These are phyloP conservation scores for Ptycholaimellus sp. DNA, from an alignment of 2,888 invertebrate genomes.

Conservation along the genomic window DNA sequence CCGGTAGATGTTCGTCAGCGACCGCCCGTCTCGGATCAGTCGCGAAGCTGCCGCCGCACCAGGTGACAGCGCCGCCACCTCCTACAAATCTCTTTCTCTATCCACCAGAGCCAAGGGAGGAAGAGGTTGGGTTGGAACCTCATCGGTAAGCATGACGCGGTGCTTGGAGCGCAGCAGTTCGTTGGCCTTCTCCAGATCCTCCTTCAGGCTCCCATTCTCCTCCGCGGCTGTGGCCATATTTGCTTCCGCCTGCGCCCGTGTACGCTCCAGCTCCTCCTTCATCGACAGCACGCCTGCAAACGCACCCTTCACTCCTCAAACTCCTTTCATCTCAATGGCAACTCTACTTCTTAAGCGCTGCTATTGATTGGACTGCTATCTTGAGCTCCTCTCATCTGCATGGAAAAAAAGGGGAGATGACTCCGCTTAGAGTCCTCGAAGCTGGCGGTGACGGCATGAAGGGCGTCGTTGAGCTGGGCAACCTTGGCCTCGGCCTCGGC, in stretches of 20 bases:
- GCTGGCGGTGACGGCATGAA: too few relatives aligned
- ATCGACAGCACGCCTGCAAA: slow-evolving; percentile 34
- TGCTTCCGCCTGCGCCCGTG: not conserved
- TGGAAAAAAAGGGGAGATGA: not conserved
- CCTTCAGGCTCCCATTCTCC: slow-evolving; percentile 36
- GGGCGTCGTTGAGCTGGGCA: too few relatives aligned
- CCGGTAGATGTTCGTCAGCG: slow-evolving; percentile 69
- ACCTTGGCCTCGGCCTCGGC: too few relatives aligned
- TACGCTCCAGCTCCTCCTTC: slow-evolving; percentile 35
- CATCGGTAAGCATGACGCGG: slow-evolving; percentile 30
- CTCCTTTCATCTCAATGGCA: too few relatives aligned
- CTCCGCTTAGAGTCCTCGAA: too few relatives aligned
- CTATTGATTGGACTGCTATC: too few relatives aligned
- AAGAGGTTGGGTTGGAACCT: too few relatives aligned
- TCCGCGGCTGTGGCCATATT: slow-evolving; percentile 10
- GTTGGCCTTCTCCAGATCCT: slow-evolving; percentile 58
- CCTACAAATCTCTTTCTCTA: too few relatives aligned
- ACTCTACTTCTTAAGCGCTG: too few relatives aligned
- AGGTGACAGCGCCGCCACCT: slow-evolving; percentile 53
- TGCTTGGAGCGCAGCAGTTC: slow-evolving; percentile 37
- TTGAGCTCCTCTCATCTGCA: slow-evolving; percentile 21
- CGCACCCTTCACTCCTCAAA: not conserved
- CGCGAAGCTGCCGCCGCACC: slow-evolving; percentile 66
- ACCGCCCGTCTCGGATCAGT: slow-evolving; percentile 52
- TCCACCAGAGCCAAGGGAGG: too few relatives aligned